Evolutionary conservation across 2,888 invertebrate species (phyloP), one percentile per base, ranked within the genome.

Genomic region (Lithophane ornitopus): DNA sequence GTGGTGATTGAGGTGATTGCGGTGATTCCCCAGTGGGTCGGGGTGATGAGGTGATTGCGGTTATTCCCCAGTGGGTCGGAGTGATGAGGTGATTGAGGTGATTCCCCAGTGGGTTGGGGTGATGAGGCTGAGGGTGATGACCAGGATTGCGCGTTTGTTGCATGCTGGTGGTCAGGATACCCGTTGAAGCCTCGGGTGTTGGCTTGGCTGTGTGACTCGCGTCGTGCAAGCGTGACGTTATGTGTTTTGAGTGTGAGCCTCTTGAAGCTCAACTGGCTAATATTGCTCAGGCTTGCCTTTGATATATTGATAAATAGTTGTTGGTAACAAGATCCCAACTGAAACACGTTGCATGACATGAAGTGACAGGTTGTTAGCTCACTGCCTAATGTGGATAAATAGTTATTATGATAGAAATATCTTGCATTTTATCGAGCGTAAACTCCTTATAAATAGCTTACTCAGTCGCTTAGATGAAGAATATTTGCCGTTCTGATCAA

Each of bases 311-410:
- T 59, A n/a, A 28, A 58, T 76, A 65, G 3, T 41, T 26, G 14
- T 41, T 28, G 44, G 78, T 80, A 80, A 78, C 66, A 26, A 49
- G 81, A 78, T 62, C 46, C 65, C n/a, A 39, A 34, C n/a, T 41
- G 3, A n/a, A n/a, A 26, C 46, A 26, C 22, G 61, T 61, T 46
- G 41, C 16, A 61, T 74, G 49, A 74, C 41, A 2, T 56, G 81
- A 67, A 56, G 66, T 78, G 81, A 74, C 78, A 62, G 19, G 22
- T 34, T 14, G 41, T 34, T 58, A 52, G 63, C 26, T 71, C n/a
- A 39, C 34, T 39, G 22, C 14, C 26, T 28, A 66, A 62, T 6
- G 6, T 34, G 34, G 34, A 34, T 34, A 34, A 34, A 34, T 34
- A 6, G 6, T 34, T 34, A 34, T 34, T 34, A 34, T 34, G 34